Evolutionary conservation across 2,113 vertebrate species (phyloP), one percentile per base, ranked within the genome.

Genomic region (Nesogale talazaci): DNA sequence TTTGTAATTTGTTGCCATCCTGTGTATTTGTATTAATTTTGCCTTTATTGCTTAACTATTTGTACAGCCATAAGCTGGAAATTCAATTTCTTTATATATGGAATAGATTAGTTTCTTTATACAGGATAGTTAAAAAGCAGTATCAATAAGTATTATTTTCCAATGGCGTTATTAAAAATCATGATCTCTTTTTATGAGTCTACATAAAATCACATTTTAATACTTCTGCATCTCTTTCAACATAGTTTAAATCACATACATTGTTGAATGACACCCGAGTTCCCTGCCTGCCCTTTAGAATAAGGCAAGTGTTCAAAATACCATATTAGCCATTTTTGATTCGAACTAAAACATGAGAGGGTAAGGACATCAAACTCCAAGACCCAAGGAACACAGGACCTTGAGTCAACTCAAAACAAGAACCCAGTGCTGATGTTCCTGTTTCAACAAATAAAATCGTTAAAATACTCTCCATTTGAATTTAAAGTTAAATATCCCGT

Each of bases 381-480:
- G 27, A 11, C 2, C 10, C 63, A 61, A 82, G 4, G 19, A 82
- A 85, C 83, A 2, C 2, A 38, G 46, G 1, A 14, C 57, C 65
- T 89, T 56, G 70, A 38, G 22, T 74, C 72, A 78, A 91, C 61
- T 52, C 15, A 81, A 83, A 16, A 27, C 1, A 36, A 52, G 14
- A 52, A 52, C 10, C 10, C 46, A 52, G 46, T 52, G 46, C 46
- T 52, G 6, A 61, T 7, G 59, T 20, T 61, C 16, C 22, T 61
- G 59, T 61, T 61, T 61, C 8, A 65, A 65, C 5, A 29, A 74
- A 42, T 74, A 69, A n/a, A 29, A 88, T 15, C 14, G 38, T 88
- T 46, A n/a, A 88, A 89, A 46, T 77, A 34, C 46, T 20, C 83
- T 86, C 36, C 31, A 83, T 46, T 92, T 88, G 77, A 67, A 81